Evolutionary conservation across 2,888 invertebrate species (phyloP).

Genomic region (Malthinus seriepunctatus): DNA sequence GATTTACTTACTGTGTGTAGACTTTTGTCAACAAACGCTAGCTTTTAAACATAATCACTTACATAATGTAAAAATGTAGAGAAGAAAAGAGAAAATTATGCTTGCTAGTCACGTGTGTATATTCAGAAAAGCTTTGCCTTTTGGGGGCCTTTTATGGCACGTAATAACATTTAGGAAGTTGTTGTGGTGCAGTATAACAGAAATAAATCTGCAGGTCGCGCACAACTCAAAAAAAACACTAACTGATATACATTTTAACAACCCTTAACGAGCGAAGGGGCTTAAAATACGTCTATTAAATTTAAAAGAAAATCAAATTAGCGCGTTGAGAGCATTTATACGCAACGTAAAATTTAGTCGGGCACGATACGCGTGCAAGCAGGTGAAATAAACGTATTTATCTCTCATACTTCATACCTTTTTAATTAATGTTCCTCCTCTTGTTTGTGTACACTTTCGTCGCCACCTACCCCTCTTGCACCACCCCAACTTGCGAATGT

Average conservation of each 20-base stretch:
- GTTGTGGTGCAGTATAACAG: constrained; percentile 12
- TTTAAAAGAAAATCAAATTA: constrained; percentile 38
- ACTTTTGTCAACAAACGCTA: too few relatives aligned
- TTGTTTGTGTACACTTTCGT: constrained; percentile 11
- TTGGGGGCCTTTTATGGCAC: constrained; percentile 6
- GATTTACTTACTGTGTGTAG: too few relatives aligned
- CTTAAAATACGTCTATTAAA: constrained; percentile 36
- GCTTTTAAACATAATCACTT: background rate
- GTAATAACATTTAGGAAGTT: constrained; percentile 21
- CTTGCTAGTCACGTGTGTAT: constrained; percentile 3
- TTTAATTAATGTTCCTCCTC: constrained; percentile 17
- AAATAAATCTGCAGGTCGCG: constrained; percentile 22
- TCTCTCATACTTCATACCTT: constrained; percentile 20
- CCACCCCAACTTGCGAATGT: too few relatives aligned
- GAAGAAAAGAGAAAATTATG: background rate
- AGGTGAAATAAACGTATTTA: constrained; percentile 23
- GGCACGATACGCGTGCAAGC: constrained; percentile 17
- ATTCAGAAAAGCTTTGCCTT: constrained; percentile 6
- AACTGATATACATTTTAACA: constrained; percentile 34
- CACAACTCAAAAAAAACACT: constrained; percentile 31
- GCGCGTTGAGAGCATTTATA: constrained; percentile 26
- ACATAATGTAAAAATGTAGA: background rate
- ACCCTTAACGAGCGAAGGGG: constrained; percentile 33
- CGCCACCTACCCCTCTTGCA: background rate
- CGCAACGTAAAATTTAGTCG: constrained; percentile 13